Conservation (phyloP, 2,888 invertebrate species). For the Diachrysia chrysitis region DNA sequence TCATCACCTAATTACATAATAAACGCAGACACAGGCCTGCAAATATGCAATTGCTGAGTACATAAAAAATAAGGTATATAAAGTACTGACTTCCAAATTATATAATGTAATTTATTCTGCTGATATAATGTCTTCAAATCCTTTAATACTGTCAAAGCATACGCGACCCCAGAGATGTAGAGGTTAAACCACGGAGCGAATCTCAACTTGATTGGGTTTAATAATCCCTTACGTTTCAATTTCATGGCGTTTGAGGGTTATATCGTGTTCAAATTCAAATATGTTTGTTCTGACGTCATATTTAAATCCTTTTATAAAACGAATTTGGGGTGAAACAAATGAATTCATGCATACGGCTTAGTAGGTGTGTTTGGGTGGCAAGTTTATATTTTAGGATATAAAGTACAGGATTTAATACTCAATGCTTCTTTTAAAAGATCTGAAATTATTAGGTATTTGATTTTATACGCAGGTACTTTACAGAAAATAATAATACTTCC, state of each 20-base stretch:
- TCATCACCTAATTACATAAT: too few species aligned
- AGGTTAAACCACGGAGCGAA: slow-evolving; percentile 14
- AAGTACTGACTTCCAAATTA: not conserved
- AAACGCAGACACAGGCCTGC: too few species aligned
- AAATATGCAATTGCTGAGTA: too few species aligned
- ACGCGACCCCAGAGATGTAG: slow-evolving; percentile 13
- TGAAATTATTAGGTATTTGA: too few species aligned
- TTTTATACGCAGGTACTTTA: too few species aligned
- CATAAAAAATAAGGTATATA: too few species aligned
- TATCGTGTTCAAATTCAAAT: not conserved
- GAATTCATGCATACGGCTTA: not conserved
- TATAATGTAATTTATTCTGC: slow-evolving; percentile 18
- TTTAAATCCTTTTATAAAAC: not conserved
- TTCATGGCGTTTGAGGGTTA: not conserved
- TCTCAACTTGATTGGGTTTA: slow-evolving; percentile 5
- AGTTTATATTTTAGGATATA: too few species aligned
- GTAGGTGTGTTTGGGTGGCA: too few species aligned
- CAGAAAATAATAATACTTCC: too few species aligned
- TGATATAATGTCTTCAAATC: slow-evolving; percentile 26
- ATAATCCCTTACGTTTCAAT: slow-evolving; percentile 7
- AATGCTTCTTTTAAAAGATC: too few species aligned
- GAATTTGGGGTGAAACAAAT: not conserved
- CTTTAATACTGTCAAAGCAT: slow-evolving; percentile 12
- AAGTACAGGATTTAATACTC: too few species aligned
- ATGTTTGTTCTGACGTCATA: not conserved